Percentiles rank a stretch among this genome's conserved stretches.
phyloP scores from a whole-genome alignment of 2,888 invertebrate genomes.

The Imbricaverruca yamaguchii region DNA sequence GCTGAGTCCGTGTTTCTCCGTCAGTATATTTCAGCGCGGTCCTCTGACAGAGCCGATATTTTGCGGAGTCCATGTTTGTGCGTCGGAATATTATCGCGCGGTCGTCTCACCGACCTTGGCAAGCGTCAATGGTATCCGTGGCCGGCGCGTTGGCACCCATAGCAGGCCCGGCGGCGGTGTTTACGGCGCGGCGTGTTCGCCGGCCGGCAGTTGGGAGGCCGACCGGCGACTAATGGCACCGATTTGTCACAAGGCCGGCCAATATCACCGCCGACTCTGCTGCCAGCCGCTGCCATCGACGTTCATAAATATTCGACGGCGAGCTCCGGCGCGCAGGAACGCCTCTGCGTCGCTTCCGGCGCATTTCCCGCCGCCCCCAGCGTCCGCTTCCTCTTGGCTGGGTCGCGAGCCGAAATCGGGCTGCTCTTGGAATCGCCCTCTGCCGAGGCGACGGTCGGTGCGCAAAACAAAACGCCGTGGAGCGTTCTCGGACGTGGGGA shows the following conservation, averaged over 20 bases:
- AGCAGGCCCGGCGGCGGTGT: neutral
- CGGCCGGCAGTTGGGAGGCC: neutral
- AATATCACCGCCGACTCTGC: neutral
- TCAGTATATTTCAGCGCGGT: no score
- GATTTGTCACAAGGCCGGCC: slow-evolving; percentile 12
- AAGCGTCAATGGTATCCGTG: no score
- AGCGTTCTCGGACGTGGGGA: no score
- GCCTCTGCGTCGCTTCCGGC: slow-evolving; percentile 7
- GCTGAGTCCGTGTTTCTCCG: no score
- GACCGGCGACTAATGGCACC: neutral
- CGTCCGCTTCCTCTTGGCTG: neutral
- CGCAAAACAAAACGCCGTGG: no score
- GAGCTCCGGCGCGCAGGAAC: neutral
- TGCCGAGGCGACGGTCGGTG: no score
- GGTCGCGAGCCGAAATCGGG: neutral
- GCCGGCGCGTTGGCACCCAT: neutral
- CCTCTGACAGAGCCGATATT: no score
- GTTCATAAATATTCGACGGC: slow-evolving; percentile 11
- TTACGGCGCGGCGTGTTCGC: neutral
- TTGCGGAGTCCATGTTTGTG: no score
- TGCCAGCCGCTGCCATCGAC: neutral
- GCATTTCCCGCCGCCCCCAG: neutral
- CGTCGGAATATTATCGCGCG: no score
- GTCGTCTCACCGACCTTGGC: no score
- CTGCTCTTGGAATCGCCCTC: neutral